Evolutionary conservation across 2,113 vertebrate species (phyloP).

Genomic region (Gnathochromis pfefferi): DNA sequence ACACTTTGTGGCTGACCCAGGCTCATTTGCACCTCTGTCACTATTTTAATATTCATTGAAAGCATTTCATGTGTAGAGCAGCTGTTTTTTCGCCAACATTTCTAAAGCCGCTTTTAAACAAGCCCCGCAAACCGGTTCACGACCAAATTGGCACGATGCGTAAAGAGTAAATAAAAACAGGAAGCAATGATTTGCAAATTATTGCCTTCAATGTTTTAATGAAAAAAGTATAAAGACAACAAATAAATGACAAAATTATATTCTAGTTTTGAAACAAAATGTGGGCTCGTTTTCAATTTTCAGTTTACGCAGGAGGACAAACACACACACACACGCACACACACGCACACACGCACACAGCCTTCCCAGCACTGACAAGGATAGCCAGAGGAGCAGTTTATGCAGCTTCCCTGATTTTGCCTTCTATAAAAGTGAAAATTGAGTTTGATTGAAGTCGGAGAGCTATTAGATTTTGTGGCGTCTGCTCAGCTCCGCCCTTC

Average conservation of each 20-base stretch:
- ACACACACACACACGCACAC: not conserved
- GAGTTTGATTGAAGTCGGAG: not conserved
- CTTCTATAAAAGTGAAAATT: not conserved
- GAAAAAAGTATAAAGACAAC: not conserved
- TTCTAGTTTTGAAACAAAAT: not conserved
- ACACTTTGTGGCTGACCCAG: not conserved
- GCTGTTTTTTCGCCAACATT: not conserved
- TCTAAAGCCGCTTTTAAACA: not conserved
- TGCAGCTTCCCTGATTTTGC: not conserved
- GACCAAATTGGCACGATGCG: not conserved
- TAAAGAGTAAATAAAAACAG: not conserved
- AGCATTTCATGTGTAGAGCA: not conserved
- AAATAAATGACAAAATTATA: not conserved
- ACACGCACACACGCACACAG: not conserved
- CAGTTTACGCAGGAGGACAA: not conserved
- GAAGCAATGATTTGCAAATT: not conserved
- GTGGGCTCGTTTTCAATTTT: not conserved
- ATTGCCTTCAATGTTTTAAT: not conserved
- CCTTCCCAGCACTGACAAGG: not conserved
- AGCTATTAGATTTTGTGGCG: not conserved
- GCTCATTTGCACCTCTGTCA: not conserved
- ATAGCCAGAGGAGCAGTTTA: not conserved
- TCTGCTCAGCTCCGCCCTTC: not conserved
- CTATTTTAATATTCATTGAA: not conserved
- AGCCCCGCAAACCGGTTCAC: not conserved